Conservation (phyloP, 2,888 invertebrate genomes). For the Patella caerulea region DNA sequence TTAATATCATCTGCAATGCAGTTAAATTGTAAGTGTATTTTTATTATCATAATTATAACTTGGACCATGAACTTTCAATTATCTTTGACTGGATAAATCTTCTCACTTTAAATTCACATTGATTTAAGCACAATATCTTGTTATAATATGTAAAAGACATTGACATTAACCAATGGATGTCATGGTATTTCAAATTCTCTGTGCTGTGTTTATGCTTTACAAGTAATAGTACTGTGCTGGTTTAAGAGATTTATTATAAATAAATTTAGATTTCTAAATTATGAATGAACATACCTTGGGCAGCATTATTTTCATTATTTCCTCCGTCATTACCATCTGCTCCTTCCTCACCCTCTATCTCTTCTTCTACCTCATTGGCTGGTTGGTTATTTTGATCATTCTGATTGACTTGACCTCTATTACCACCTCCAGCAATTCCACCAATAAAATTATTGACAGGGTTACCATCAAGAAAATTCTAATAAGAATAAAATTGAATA, state of each 20-base stretch:
- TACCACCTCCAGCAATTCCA: constrained; percentile 51
- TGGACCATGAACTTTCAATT: too few species aligned
- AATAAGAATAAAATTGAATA: constrained; percentile 16
- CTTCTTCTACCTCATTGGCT: constrained; percentile 35
- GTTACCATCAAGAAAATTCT: constrained; percentile 58
- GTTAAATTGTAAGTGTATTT: too few species aligned
- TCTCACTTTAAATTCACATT: too few species aligned
- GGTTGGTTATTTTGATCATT: constrained; percentile 47
- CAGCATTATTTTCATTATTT: constrained; percentile 59
- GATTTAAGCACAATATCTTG: too few species aligned
- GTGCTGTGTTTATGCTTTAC: too few species aligned
- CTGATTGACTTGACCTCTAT: constrained; percentile 51
- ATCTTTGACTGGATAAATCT: too few species aligned
- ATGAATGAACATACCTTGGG: constrained; percentile 60
- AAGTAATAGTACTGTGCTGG: too few species aligned
- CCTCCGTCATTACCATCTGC: constrained; percentile 57
- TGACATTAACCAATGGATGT: too few species aligned
- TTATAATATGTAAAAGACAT: too few species aligned
- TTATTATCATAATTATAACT: too few species aligned
- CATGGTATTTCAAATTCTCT: too few species aligned
- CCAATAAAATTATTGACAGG: constrained; percentile 60
- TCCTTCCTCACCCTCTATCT: constrained; percentile 52
- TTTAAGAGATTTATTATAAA: not conserved
- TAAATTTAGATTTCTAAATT: not conserved
- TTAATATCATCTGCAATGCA: constrained; percentile 79